Conservation (phyloP, 2,888 invertebrate species). For the Tachystola acroxantha region DNA sequence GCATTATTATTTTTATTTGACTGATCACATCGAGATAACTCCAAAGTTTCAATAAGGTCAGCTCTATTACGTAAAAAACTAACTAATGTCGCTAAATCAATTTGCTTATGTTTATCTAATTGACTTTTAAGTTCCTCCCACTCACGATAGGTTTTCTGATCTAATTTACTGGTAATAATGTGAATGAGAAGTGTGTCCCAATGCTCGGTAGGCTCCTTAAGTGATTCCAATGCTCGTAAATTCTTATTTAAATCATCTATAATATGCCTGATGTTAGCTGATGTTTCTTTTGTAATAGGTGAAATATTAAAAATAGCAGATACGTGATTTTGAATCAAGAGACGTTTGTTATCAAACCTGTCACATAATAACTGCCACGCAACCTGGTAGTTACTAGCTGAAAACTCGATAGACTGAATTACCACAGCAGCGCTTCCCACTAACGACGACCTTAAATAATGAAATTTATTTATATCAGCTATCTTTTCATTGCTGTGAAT, state of each 20-base stretch:
- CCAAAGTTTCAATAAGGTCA: too few species aligned
- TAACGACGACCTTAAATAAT: slow-evolving; percentile 20
- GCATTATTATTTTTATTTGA: too few species aligned
- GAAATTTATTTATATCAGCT: slow-evolving; percentile 22
- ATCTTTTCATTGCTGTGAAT: slow-evolving; percentile 21
- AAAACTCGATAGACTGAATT: slow-evolving; percentile 18
- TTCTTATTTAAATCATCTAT: slow-evolving; percentile 22
- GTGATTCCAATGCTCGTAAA: slow-evolving; percentile 16
- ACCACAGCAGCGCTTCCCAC: slow-evolving; percentile 18
- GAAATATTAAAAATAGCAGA: slow-evolving; percentile 18
- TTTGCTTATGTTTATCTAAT: neutral
- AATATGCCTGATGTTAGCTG: slow-evolving; percentile 12
- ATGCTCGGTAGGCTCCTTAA: slow-evolving; percentile 16
- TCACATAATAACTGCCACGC: slow-evolving; percentile 22
- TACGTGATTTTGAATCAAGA: slow-evolving; percentile 20
- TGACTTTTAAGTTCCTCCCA: slow-evolving; percentile 9
- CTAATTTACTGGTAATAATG: slow-evolving; percentile 7
- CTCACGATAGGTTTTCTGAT: slow-evolving; percentile 6
- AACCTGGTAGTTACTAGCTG: slow-evolving; percentile 15
- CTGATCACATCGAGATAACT: too few species aligned
- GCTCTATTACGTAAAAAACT: neutral
- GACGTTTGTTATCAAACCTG: slow-evolving; percentile 18
- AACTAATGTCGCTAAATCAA: neutral
- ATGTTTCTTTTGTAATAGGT: too few species aligned
- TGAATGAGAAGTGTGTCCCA: slow-evolving; percentile 19